These are phyloP conservation scores for Eurytoma adleriae DNA, from an alignment of 2,888 invertebrate genomes.

Conservation along the genomic window DNA sequence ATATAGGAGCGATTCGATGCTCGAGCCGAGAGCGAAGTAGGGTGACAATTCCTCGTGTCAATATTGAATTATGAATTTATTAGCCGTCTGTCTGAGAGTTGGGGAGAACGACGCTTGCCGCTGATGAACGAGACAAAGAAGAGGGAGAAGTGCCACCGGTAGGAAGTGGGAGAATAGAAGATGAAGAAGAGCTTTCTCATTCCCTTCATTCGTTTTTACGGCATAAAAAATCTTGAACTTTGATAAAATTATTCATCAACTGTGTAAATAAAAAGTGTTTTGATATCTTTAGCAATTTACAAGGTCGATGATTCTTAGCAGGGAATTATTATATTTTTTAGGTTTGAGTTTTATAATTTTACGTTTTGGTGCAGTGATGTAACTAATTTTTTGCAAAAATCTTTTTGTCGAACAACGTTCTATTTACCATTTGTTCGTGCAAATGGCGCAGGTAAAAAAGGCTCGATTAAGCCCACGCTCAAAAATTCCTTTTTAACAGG, in stretches of 20 bases:
- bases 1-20: constrained; percentile 57
- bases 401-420: not conserved
- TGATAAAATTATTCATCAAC: too few relatives aligned
- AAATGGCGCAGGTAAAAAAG: constrained; percentile 9
- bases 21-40: constrained; percentile 38
- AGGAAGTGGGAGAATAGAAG: constrained; percentile 19
- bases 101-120: constrained; percentile 19
- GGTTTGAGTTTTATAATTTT: too few relatives aligned
- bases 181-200: not conserved
- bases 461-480: not conserved
- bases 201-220: too few relatives aligned
- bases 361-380: too few relatives aligned
- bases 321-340: too few relatives aligned
- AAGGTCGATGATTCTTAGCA: too few relatives aligned
- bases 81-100: constrained; percentile 45
- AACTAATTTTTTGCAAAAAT: too few relatives aligned
- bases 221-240: too few relatives aligned
- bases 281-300: too few relatives aligned
- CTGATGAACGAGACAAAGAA: constrained; percentile 50
- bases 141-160: not conserved
- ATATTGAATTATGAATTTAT: constrained; percentile 74
- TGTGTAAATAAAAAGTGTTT: too few relatives aligned
- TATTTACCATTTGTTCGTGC: constrained; percentile 34
- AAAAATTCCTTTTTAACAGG: constrained; percentile 39
- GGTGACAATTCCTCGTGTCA: constrained; percentile 70